Percentiles rank a stretch among this genome's conserved stretches.
Conservation (phyloP, 1,140 invertebrate genomes). For the Drosophila melanogaster region Release_6_plus_ISO1_MT NC_004354.4:9936001-9936500, state of each 20-base stretch:
- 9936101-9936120: not conserved
- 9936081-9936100: not conserved
- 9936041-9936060: conserved; percentile 35
- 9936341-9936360: conserved; percentile 66
- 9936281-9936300: not conserved
- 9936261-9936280: too few relatives aligned
- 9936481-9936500: conserved; percentile 3
- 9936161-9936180: too few relatives aligned
- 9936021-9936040: conserved; percentile 63
- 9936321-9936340: conserved; percentile 8
- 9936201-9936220: too few relatives aligned
- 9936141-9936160: too few relatives aligned
- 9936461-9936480: conserved; percentile 50
- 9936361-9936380: conserved; percentile 58
- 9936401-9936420: not conserved
- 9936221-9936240: too few relatives aligned
- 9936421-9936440: conserved; percentile 10
- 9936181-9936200: too few relatives aligned
- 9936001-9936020: not conserved
- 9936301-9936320: conserved; percentile 1
- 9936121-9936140: not conserved
- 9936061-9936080: conserved; percentile 5
- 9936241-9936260: too few relatives aligned
- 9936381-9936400: conserved; percentile 16
- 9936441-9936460: conserved; percentile 38